These are phyloP conservation scores for Tiliqua scincoides DNA, from an alignment of 2,113 vertebrate genomes.

Conservation along the genomic window DNA sequence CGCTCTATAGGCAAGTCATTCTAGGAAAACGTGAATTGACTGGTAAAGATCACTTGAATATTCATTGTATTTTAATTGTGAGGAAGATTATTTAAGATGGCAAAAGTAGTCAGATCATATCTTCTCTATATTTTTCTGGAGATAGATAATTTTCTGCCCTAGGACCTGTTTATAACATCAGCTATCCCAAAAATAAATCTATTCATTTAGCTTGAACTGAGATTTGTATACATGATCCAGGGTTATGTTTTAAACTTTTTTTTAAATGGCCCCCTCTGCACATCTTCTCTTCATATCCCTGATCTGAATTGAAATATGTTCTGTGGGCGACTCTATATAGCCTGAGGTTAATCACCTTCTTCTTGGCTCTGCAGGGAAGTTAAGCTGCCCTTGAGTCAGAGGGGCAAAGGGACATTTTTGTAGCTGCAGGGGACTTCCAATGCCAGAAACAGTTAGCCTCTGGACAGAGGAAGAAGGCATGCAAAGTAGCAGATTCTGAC, in stretches of 20 bases:
- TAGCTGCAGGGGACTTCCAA: neutral
- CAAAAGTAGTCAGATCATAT: neutral
- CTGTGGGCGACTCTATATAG: neutral
- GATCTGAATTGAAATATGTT: slow-evolving; percentile 8
- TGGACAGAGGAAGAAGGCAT: neutral
- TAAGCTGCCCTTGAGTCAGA: neutral
- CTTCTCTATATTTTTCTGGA: neutral
- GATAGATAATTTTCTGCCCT: neutral
- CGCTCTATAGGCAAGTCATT: neutral
- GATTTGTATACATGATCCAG: neutral
- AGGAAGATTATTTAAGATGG: neutral
- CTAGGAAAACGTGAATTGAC: neutral
- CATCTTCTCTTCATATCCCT: neutral
- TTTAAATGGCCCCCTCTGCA: neutral
- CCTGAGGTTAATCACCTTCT: slow-evolving; percentile 2
- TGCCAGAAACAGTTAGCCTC: slow-evolving; percentile 14
- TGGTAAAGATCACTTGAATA: neutral
- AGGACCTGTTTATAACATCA: neutral
- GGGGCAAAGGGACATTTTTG: neutral
- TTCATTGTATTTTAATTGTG: neutral
- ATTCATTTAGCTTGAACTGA: neutral
- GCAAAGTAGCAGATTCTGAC: neutral
- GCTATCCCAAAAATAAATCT: neutral
- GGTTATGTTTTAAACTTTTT: neutral
- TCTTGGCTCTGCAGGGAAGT: neutral